Evolutionary conservation across 1,140 invertebrate species (phyloP).

Genomic region (Centruroides sculpturatus): DNA sequence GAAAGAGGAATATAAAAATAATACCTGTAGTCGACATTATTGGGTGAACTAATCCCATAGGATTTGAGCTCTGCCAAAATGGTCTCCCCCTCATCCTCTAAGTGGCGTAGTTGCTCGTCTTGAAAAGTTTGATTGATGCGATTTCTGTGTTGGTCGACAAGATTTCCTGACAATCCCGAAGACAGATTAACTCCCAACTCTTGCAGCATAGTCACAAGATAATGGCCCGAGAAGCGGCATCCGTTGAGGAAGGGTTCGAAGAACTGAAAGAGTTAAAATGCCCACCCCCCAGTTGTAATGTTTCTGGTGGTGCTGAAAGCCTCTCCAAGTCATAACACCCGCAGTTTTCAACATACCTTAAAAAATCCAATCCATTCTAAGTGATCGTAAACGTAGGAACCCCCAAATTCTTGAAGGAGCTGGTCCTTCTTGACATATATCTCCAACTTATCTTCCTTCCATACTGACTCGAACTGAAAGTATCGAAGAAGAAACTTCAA

Average conservation of each 20-base stretch:
- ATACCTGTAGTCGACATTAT: constrained; percentile 26
- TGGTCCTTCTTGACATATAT: constrained; percentile 22
- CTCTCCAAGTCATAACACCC: background rate
- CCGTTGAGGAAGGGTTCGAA: constrained; percentile 26
- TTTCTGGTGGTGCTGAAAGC: background rate
- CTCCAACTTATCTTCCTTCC: constrained; percentile 20
- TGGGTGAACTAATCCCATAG: constrained; percentile 14
- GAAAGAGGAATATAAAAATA: too few species aligned
- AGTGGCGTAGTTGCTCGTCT: constrained; percentile 21
- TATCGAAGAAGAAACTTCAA: too few species aligned
- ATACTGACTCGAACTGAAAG: constrained; percentile 22
- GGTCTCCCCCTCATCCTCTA: constrained; percentile 24
- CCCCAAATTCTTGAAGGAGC: constrained; percentile 22
- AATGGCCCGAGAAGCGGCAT: constrained; percentile 22
- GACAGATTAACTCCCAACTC: constrained; percentile 18
- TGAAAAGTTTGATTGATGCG: constrained; percentile 21
- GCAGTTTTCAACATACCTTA: background rate
- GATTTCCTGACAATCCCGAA: constrained; percentile 13
- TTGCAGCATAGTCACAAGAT: constrained; percentile 24
- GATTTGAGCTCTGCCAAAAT: constrained; percentile 21
- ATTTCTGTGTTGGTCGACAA: constrained; percentile 26
- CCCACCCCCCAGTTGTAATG: too few species aligned
- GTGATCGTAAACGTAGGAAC: constrained; percentile 24
- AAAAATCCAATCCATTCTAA: constrained; percentile 25
- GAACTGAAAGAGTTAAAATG: constrained; percentile 18